Base-by-base conservation (phyloP, 2,113 vertebrate genomes). In the Crotalus helleri region DNA sequence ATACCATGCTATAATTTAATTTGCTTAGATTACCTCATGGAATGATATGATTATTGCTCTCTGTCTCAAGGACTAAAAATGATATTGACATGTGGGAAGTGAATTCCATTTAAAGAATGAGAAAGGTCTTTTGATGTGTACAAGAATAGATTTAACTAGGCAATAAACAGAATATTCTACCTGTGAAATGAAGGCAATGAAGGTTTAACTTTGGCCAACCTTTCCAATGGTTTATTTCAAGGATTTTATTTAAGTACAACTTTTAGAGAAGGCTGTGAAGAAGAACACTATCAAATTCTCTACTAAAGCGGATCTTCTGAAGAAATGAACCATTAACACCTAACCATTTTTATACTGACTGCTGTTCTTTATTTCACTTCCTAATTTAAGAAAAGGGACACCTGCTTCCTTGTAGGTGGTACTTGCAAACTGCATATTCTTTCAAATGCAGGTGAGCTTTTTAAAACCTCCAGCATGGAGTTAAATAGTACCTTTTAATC, bases 21-120 rank as follows among this genome's bases (percentile, higher is more conserved):
- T 95, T 95, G 89, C 85, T 92, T 93, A 93, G 54, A 74, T 92
- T 94, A 91, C 93, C 93, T 93, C 93, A 93, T 23, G 88, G 92
- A 59, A 95, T 54, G 92, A 91, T 92, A 69, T 94, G 87, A 24
- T 54, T 61, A 88, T 29, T 29, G 92, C 81, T 39, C 91, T 92
- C 92, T 91, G 59, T 91, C 91, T 89, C 61, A 69, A 91, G 87
- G 94, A 88, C 0, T 0, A 81, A 91, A 90, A 88, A 74, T 92
- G 89, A 90, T 85, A 85, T 85, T 57, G 57, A 92, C 92, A 90
- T 23, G 3, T 3, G 59, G 3, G 24, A 33, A 55, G 10, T 88
- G 46, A 46, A 46, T 92, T 64, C n/a, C 26, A 19, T 94, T 69
- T 4, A 85, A 74, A 90, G n/a, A 92, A 58, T 1, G 0, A 2